A percentile compares a stretch with the other conserved stretches of the same genome.
phyloP scores from a whole-genome alignment of 1,140 invertebrate genomes.

The Pachypsylla venusta region DNA sequence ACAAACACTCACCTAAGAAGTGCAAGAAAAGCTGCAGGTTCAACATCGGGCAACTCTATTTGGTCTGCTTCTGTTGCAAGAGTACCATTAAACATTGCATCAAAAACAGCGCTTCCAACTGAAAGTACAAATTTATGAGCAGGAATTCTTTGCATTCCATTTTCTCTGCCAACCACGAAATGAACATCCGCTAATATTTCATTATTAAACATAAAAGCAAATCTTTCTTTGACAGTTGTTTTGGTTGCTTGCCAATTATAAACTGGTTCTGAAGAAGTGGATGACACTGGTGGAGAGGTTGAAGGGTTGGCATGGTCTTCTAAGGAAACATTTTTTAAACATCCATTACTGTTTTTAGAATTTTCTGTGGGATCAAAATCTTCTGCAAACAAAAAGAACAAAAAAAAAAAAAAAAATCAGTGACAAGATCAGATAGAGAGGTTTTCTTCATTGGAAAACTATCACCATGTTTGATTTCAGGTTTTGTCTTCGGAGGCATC shows the following conservation, averaged over 20 bases:
- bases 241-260: slow-evolving; percentile 14
- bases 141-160: slow-evolving; percentile 55
- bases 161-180: slow-evolving; percentile 57
- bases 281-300: too few species aligned
- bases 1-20: slow-evolving; percentile 45
- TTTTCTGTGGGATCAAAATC: too few species aligned
- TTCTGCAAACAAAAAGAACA: too few species aligned
- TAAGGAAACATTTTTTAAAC: too few species aligned
- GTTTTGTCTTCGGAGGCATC: too few species aligned
- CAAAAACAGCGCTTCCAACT: slow-evolving; percentile 69
- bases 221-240: slow-evolving; percentile 36
- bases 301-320: too few species aligned
- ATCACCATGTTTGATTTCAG: too few species aligned
- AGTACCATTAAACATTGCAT: slow-evolving; percentile 74
- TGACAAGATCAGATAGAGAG: too few species aligned
- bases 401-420: too few species aligned
- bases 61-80: slow-evolving; percentile 48
- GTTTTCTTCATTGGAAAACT: too few species aligned
- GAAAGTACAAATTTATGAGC: slow-evolving; percentile 73
- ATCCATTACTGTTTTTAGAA: too few species aligned
- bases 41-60: slow-evolving; percentile 69
- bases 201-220: slow-evolving; percentile 66
- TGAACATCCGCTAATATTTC: slow-evolving; percentile 65
- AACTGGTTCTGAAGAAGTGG: not conserved
- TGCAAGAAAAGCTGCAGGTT: slow-evolving; percentile 58